A percentile compares a stretch with the other conserved stretches of the same genome.
Conservation (phyloP, 2,113 vertebrate genomes). For the Ondatra zibethicus region DNA sequence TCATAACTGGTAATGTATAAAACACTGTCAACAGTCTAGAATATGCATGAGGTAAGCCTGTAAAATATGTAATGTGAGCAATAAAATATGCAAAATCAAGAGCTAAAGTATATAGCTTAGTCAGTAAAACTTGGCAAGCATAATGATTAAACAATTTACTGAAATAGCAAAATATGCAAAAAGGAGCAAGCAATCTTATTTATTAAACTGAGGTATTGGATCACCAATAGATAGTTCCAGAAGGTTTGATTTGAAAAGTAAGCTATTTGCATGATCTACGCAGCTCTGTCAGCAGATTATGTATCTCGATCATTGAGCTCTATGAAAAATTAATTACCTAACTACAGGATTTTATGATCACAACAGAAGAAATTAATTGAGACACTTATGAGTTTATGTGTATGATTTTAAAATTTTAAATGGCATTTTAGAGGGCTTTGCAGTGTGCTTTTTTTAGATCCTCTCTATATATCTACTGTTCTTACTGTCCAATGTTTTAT, state of each 20-base stretch:
- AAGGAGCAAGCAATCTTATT: conserved; percentile 44
- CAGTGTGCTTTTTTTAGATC: conserved; percentile 10
- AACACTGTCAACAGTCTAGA: conserved; percentile 56
- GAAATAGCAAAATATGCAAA: conserved; percentile 68
- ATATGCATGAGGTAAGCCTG: conserved; percentile 26
- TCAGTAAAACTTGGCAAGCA: conserved; percentile 61
- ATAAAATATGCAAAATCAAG: conserved; percentile 70
- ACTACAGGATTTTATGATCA: conserved; percentile 55
- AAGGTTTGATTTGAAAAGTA: conserved; percentile 57
- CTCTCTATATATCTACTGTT: not conserved
- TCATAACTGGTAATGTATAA: conserved; percentile 56
- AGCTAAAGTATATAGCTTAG: conserved; percentile 53
- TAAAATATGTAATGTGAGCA: conserved; percentile 63
- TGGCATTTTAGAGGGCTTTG: conserved; percentile 11
- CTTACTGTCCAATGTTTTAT: not conserved
- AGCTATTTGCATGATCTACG: not conserved
- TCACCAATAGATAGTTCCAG: conserved; percentile 39
- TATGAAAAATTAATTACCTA: conserved; percentile 75
- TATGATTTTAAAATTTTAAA: conserved; percentile 60
- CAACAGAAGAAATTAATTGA: conserved; percentile 58
- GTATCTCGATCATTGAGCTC: conserved; percentile 56
- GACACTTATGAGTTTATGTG: conserved; percentile 60
- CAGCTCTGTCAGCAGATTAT: conserved; percentile 61
- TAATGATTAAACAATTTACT: conserved; percentile 54
- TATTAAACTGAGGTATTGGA: conserved; percentile 58